A percentile compares a stretch with the other conserved stretches of the same genome.
These are phyloP conservation scores for Leptodactylus fallax DNA, from an alignment of 2,797 vertebrate species.

Conservation along the genomic window DNA sequence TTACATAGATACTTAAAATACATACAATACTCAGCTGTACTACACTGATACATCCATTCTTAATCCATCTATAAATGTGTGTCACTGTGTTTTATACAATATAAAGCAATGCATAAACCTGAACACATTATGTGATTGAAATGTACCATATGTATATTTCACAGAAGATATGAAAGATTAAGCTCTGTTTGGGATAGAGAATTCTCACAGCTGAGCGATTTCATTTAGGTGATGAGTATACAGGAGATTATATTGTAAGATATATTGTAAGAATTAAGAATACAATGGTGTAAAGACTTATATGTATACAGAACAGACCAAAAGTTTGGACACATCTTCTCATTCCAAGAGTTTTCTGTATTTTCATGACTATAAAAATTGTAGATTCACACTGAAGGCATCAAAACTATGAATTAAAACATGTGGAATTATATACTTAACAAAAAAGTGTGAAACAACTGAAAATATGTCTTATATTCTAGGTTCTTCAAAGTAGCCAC, in stretches of 20 bases:
- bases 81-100: not conserved
- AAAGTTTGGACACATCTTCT: too few relatives aligned
- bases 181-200: not conserved
- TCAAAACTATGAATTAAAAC: too few relatives aligned
- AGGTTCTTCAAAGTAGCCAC: too few relatives aligned
- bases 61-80: not conserved
- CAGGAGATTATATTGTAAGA: not conserved
- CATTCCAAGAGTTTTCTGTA: too few relatives aligned
- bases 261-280: conserved; percentile 11
- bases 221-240: conserved; percentile 29
- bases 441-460: too few relatives aligned
- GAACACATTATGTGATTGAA: conserved; percentile 44
- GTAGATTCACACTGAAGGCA: too few relatives aligned
- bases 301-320: too few relatives aligned
- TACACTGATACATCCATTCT: not conserved
- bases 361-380: too few relatives aligned
- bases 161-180: conserved; percentile 10
- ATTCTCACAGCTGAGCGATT: not conserved
- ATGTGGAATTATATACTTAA: too few relatives aligned
- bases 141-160: not conserved
- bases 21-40: not conserved
- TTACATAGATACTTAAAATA: too few relatives aligned
- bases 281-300: not conserved
- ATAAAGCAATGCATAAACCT: conserved; percentile 19
- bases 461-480: too few relatives aligned